Conservation (phyloP, 2,888 invertebrate species). For the Tetropium fuscum region DNA sequence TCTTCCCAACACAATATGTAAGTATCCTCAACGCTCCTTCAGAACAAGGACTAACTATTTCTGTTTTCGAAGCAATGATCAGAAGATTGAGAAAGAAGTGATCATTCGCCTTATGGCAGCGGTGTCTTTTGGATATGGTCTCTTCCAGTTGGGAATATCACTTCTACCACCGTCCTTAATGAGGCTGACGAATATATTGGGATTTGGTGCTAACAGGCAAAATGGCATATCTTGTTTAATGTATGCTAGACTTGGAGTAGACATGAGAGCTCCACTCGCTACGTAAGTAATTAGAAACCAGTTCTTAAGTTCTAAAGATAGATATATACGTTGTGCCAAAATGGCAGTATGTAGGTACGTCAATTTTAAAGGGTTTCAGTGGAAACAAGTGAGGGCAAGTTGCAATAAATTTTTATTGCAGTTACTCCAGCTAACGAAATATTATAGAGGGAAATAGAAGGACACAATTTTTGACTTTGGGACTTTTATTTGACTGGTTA, state of each 20-base stretch:
- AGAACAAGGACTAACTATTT: neutral
- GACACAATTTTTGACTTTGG: too few relatives aligned
- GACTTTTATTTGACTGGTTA: too few relatives aligned
- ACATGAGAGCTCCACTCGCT: slow-evolving; percentile 77
- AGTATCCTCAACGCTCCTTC: slow-evolving; percentile 31
- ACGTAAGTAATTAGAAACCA: slow-evolving; percentile 65
- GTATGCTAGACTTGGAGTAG: slow-evolving; percentile 72
- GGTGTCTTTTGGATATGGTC: slow-evolving; percentile 78
- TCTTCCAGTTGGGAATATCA: slow-evolving; percentile 76
- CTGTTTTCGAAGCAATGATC: slow-evolving; percentile 23
- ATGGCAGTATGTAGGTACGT: too few relatives aligned
- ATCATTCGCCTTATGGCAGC: slow-evolving; percentile 74
- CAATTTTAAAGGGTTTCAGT: too few relatives aligned
- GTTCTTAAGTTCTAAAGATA: neutral
- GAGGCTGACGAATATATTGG: slow-evolving; percentile 73
- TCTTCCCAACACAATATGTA: slow-evolving; percentile 49
- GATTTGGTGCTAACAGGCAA: slow-evolving; percentile 74
- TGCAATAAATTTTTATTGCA: too few relatives aligned
- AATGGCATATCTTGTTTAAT: slow-evolving; percentile 71
- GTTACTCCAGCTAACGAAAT: too few relatives aligned
- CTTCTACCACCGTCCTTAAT: slow-evolving; percentile 74
- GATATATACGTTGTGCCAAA: too few relatives aligned
- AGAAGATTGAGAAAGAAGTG: slow-evolving; percentile 67
- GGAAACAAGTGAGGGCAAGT: too few relatives aligned
- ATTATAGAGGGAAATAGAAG: too few relatives aligned